Conservation (phyloP, 2,113 vertebrate species). For the Sander lucioperca region DNA sequence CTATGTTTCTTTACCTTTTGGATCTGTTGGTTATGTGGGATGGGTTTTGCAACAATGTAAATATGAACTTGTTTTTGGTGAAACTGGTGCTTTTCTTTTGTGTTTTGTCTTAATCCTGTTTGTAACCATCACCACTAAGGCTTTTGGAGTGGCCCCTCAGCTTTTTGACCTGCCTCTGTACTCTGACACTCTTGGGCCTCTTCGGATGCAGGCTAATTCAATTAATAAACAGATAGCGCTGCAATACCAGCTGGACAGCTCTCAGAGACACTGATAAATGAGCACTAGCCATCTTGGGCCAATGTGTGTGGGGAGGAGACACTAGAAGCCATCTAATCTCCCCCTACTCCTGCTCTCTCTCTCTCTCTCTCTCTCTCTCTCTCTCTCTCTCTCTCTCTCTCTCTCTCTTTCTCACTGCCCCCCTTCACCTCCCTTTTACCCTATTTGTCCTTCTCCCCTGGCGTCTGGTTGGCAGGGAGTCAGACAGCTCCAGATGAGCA, state of each 20-base stretch:
- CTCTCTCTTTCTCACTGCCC: conserved; percentile 45
- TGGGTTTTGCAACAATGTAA: not conserved
- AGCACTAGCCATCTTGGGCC: conserved; percentile 76
- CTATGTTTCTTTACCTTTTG: conserved; percentile 13
- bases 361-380: conserved; percentile 45
- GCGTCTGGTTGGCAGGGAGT: conserved; percentile 75
- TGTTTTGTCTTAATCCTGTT: conserved; percentile 14
- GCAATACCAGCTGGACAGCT: conserved; percentile 86
- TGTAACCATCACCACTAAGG: not conserved
- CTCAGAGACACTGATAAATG: conserved; percentile 89
- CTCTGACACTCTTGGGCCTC: conserved; percentile 77
- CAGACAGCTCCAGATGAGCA: conserved; percentile 72
- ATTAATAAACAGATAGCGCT: conserved; percentile 91
- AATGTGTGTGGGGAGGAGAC: conserved; percentile 69
- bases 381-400: conserved; percentile 45
- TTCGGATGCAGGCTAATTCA: conserved; percentile 87
- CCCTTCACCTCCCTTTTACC: conserved; percentile 56
- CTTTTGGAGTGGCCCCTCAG: conserved; percentile 46
- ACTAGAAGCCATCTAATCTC: conserved; percentile 70
- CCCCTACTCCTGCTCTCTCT: conserved; percentile 36
- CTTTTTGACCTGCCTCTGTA: conserved; percentile 76
- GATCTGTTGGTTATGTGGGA: not conserved
- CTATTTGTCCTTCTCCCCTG: conserved; percentile 60
- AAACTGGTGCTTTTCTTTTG: not conserved
- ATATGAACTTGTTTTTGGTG: not conserved